These are phyloP conservation scores for Ennomos quercinarius DNA, from an alignment of 2,888 invertebrate species.

Conservation along the genomic window DNA sequence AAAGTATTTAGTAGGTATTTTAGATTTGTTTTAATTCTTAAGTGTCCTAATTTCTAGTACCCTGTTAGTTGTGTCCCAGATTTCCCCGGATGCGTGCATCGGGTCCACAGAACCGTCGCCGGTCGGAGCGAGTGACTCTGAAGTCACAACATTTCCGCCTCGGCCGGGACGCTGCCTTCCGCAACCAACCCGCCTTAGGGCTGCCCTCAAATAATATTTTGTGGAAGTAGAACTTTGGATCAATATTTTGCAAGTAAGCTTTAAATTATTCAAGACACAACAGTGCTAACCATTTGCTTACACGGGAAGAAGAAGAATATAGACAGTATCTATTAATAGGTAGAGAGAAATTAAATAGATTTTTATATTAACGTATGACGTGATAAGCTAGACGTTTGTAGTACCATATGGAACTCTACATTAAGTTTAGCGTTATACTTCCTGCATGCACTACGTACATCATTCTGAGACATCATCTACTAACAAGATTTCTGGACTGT, in stretches of 20 bases:
- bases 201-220: conserved; percentile 8
- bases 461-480: no score
- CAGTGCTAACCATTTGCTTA: no score
- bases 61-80: conserved; percentile 47
- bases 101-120: conserved; percentile 48
- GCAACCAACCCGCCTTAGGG: conserved; percentile 45
- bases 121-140: conserved; percentile 50
- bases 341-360: no score
- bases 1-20: neutral
- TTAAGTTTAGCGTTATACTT: no score
- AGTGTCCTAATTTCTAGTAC: conserved; percentile 25
- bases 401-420: no score
- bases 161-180: conserved; percentile 51
- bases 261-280: neutral
- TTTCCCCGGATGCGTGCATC: conserved; percentile 57
- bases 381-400: no score
- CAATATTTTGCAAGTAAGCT: neutral
- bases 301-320: no score
- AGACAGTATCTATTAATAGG: no score
- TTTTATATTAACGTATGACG: no score
- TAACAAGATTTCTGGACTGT: no score
- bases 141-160: conserved; percentile 57
- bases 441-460: no score
- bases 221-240: conserved; percentile 4
- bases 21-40: conserved; percentile 24